These are phyloP conservation scores for Andrena bucephala DNA, from an alignment of 2,888 invertebrate genomes.

Conservation along the genomic window DNA sequence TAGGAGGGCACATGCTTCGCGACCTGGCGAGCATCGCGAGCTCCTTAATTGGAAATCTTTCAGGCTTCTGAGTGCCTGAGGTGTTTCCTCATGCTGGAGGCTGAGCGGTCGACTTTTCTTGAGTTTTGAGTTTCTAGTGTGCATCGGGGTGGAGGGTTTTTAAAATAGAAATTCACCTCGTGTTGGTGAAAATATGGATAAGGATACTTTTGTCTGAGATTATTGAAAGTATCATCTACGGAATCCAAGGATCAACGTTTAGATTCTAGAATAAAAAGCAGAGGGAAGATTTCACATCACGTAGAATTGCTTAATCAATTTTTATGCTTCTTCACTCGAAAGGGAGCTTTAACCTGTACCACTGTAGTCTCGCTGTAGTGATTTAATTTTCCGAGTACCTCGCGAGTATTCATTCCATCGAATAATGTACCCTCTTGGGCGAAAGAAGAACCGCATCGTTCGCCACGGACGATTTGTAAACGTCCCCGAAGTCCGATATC, in stretches of 20 bases:
- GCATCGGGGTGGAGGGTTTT: not conserved
- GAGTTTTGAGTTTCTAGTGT: not conserved
- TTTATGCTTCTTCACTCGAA: too few relatives aligned
- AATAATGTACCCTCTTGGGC: not conserved
- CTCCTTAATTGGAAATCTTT: not conserved
- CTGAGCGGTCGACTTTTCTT: not conserved
- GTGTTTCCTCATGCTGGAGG: not conserved
- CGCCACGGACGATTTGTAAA: slow-evolving; percentile 47
- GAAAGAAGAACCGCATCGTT: slow-evolving; percentile 17
- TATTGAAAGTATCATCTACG: too few relatives aligned
- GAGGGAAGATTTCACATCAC: too few relatives aligned
- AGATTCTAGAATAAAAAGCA: too few relatives aligned
- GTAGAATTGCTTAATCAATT: too few relatives aligned
- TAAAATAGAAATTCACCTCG: not conserved
- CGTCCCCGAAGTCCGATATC: slow-evolving; percentile 45
- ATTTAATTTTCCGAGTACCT: not conserved
- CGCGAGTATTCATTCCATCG: not conserved
- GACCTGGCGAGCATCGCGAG: not conserved
- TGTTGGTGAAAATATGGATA: too few relatives aligned
- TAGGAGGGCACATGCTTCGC: not conserved
- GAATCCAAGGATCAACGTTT: too few relatives aligned
- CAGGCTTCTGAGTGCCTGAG: not conserved
- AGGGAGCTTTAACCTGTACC: too few relatives aligned
- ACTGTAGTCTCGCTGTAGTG: not conserved
- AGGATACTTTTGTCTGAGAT: too few relatives aligned